Evolutionary conservation across 2,113 vertebrate species (phyloP), one percentile per base, ranked within the genome.

Genomic region (Limanda limanda): DNA sequence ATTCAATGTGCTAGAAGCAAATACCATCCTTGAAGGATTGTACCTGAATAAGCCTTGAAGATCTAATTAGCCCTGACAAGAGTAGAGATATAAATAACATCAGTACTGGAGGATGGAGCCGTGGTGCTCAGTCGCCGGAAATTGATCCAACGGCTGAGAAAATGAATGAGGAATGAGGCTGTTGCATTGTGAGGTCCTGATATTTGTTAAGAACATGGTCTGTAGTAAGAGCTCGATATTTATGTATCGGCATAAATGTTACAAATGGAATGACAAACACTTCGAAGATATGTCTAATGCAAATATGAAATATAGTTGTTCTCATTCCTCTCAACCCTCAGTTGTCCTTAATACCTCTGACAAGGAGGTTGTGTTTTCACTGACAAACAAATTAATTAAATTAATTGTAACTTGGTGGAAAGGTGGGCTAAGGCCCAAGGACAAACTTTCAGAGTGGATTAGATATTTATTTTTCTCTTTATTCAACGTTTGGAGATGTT

Each of bases 1-100:
- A 42, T 54, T 45, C 40, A 42, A 42, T 42, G 40, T 13, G 12
- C 10, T 52, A 5, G 20, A 84, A 59, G 35, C 20, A 64, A 71
- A 62, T 65, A 68, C 65, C 31, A 31, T 31, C 31, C 7, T 54
- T 40, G 40, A 11, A 72, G 59, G 31, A 31, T 31, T 31, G 31
- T 31, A 31, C 76, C 76, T 66, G 64, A 81, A 84, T 48, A 69
- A 77, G 52, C 67, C 66, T 71, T 21, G 37, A 67, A 68, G 48
- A 69, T 78, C 31, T 65, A 58, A 86, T 83, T 78, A 81, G 66
- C 42, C 18, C n/a, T 3, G 35, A 71, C 63, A 55, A 64, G 27
- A 66, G 37, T 21, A 54, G 24, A 47, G n/a, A 54, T 76, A 73
- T 77, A 78, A 86, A 75, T 86, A 74, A 69, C 52, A 45, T 10